phyloP scores from a whole-genome alignment of 2,113 vertebrate species.

The Catharus minimus region DNA sequence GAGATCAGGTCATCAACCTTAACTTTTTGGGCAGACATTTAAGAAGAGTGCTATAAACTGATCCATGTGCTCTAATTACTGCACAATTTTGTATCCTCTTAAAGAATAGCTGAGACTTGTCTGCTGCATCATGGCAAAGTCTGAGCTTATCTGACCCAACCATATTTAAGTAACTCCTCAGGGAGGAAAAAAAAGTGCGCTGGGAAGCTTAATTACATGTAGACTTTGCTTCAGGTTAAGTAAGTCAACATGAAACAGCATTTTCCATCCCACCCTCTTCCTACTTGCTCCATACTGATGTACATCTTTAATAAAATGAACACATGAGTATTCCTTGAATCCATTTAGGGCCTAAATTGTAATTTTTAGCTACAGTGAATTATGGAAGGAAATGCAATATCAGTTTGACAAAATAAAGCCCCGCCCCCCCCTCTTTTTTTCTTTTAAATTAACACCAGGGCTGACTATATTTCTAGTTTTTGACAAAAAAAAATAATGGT shows the following conservation, averaged over 20 bases:
- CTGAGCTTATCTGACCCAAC: background rate
- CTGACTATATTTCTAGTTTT: background rate
- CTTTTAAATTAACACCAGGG: background rate
- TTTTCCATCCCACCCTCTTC: background rate
- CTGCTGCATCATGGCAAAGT: background rate
- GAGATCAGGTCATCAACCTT: background rate
- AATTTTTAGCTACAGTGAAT: background rate
- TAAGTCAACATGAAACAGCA: background rate
- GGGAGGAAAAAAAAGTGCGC: background rate
- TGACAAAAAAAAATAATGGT: background rate
- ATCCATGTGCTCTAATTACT: background rate
- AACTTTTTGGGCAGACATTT: background rate
- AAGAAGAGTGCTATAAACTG: background rate
- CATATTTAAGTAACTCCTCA: background rate
- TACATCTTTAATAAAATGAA: background rate
- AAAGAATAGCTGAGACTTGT: background rate
- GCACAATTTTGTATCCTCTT: background rate
- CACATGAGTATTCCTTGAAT: background rate
- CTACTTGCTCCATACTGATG: background rate
- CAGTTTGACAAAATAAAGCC: background rate
- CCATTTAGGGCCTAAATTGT: background rate
- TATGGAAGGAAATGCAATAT: background rate
- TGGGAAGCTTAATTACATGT: background rate
- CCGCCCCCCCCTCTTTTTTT: background rate
- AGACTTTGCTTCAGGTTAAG: background rate